Evolutionary conservation across 1,140 invertebrate species (phyloP), one percentile per base, ranked within the genome.

Genomic region (Aleiodes sp.): DNA sequence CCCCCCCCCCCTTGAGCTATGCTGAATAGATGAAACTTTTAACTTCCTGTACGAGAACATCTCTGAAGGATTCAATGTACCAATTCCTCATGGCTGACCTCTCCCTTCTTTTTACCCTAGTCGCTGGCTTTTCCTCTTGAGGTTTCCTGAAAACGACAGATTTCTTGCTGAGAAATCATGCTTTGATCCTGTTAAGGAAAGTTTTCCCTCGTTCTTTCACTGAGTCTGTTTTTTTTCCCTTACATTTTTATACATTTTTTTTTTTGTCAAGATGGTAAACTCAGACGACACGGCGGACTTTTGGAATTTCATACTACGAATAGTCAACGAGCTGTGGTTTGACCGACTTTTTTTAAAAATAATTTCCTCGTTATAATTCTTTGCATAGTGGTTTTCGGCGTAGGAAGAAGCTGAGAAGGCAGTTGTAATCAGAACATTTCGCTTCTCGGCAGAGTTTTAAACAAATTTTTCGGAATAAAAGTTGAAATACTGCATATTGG

Each of bases 381-480:
- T 52, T 52, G 26, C 16, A 21, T 52, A 9, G 46, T 24, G 26
- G 26, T 21, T 52, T 52, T 21, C 26, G 21, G 16, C 2, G 46
- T 26, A 8, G 26, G 26, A 19, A 52, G 46, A 52, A 52, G 21
- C 46, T 24, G 8, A 52, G 46, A 16, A 24, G 19, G 26, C 21
- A 52, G 46, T 52, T 52, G 26, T 52, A 52, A 52, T 52, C 46
- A 52, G 46, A 52, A 52, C 21, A 52, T 52, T 52, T 26, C n/a
- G n/a, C n/a, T n/a, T n/a, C n/a, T 24, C 21, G 2, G 8, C 14
- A 12, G 26, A 52, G 46, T 24, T 52, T 52, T 52, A 16, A 52
- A 52, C 21, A 24, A 52, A 52, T 52, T 52, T 52, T 24, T 9
- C 2, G 46, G 21, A 21, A 2, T 46, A 6, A 46, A 52, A 52